These are phyloP conservation scores for Bos taurus DNA, from an alignment of 2,113 vertebrate species.

Conservation along the genomic window ARS-UCD2.0 NC_037339.1:82968501-82969000, in stretches of 20 bases:
- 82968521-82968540: not conserved
- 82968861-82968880: not conserved
- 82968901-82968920: not conserved
- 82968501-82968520: not conserved
- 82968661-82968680: not conserved
- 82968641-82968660: no score
- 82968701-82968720: fast-evolving
- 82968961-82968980: not conserved
- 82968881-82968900: not conserved
- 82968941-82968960: not conserved
- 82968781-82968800: not conserved
- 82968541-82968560: not conserved
- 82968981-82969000: not conserved
- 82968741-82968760: not conserved
- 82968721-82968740: not conserved
- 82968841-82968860: not conserved
- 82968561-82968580: not conserved
- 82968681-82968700: not conserved
- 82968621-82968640: not conserved
- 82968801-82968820: not conserved
- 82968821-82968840: not conserved
- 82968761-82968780: not conserved
- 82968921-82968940: not conserved
- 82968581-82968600: not conserved
- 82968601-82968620: not conserved